Conservation (phyloP, 2,797 vertebrate species). For the Brachyrhaphis roseni region DNA sequence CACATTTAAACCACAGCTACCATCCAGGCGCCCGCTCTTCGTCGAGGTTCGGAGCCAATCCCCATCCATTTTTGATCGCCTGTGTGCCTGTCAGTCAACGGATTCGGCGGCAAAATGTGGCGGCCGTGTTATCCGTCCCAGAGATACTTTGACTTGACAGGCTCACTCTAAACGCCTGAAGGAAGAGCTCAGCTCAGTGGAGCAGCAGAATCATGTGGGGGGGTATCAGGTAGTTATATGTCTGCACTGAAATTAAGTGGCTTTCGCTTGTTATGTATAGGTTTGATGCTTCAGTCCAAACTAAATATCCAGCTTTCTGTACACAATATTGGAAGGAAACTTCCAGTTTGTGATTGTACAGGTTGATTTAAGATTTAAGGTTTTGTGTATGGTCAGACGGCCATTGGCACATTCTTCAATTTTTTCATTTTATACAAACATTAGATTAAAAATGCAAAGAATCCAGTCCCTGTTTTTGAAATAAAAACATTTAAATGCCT, state of each 20-base stretch:
- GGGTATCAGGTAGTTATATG: constrained; percentile 45
- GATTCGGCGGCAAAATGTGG: constrained; percentile 33
- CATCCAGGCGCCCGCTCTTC: constrained; percentile 26
- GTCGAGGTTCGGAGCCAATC: constrained; percentile 34
- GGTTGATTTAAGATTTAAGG: too few species aligned
- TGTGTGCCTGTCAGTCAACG: constrained; percentile 57
- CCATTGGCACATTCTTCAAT: too few species aligned
- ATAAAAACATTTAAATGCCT: too few species aligned
- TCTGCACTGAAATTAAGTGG: background rate
- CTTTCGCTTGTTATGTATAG: background rate
- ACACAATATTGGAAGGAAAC: background rate
- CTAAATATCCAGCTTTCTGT: background rate
- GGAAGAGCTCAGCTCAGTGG: constrained; percentile 46
- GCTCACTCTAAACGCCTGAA: constrained; percentile 45
- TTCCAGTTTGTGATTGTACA: too few species aligned
- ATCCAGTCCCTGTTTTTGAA: too few species aligned
- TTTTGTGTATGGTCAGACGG: too few species aligned
- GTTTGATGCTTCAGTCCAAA: background rate
- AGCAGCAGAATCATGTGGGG: constrained; percentile 51
- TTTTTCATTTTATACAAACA: too few species aligned
- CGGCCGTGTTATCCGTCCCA: constrained; percentile 45
- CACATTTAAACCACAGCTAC: constrained; percentile 20
- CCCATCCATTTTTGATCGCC: constrained; percentile 58
- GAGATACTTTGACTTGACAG: constrained; percentile 64
- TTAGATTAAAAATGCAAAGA: too few species aligned